Evolutionary conservation across 1,140 invertebrate genomes (phyloP).

Genomic region (Mylabris phalerata): DNA sequence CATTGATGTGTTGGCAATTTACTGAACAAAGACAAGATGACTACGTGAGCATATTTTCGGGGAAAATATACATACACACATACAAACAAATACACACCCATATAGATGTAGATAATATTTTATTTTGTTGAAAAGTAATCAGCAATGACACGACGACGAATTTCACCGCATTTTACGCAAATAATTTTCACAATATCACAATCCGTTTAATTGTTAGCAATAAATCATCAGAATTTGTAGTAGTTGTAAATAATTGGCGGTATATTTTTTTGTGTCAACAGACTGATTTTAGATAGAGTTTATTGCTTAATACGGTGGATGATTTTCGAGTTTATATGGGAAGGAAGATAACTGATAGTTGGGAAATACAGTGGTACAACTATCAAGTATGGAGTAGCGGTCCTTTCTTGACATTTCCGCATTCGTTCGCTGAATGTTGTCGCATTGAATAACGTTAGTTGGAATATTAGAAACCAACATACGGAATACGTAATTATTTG

Average conservation of each 20-base stretch:
- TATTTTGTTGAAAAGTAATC: no score
- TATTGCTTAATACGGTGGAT: conserved; percentile 2
- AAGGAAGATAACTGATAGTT: conserved; percentile 15
- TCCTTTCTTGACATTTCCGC: conserved; percentile 15
- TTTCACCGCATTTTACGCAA: no score
- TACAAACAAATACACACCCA: no score
- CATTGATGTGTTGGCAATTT: conserved; percentile 23
- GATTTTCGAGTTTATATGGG: conserved; percentile 7
- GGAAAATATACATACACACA: background rate
- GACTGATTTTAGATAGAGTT: no score
- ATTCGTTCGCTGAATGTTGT: conserved; percentile 11
- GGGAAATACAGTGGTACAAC: conserved; percentile 10
- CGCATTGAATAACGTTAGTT: conserved; percentile 16
- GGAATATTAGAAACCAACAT: conserved; percentile 8
- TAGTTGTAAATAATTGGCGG: no score
- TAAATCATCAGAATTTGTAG: no score
- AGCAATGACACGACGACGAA: no score
- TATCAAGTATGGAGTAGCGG: conserved; percentile 15
- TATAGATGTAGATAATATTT: no score
- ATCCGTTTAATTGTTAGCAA: no score
- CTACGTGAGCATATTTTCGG: conserved; percentile 27
- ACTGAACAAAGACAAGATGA: conserved; percentile 20
- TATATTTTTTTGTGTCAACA: no score
- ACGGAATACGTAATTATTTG: conserved; percentile 5
- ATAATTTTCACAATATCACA: no score